Evolutionary conservation across 2,113 vertebrate genomes (phyloP), one percentile per base, ranked within the genome.

Genomic region (Podiceps cristatus): DNA sequence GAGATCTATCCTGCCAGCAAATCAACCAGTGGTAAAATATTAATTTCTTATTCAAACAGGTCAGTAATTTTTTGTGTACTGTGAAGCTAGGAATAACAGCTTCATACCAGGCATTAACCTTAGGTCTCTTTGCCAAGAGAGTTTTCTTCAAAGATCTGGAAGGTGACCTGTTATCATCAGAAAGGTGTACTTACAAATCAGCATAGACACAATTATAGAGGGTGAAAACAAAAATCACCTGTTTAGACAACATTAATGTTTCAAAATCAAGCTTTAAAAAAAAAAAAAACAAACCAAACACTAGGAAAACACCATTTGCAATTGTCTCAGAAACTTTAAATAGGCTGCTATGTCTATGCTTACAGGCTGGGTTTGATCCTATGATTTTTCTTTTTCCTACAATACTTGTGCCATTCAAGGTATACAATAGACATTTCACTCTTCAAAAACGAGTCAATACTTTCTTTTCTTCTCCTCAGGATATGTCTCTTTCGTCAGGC

Each of bases 381-480:
- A 12, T 24, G 64, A 47, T 93, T 94, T 88, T 75, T 7, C 33
- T 86, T 86, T 92, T 40, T 44, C 40, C 15, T 24, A 44, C 44
- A 75, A 62, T 23, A 33, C 58, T 9, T 0, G 2, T 33, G 37
- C 44, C 76, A 81, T 96, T 93, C 69, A 82, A n/a, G 64, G 29
- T 27, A 66, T 53, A 90, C 77, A 93, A 91, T 53, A 94, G 49
- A 31, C 74, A 60, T 90, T 90, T 72, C 50, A 40, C 44, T 72
- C 31, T 79, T 82, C 3, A 5, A 66, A 87, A 72, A 72, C 53
- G 23, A 85, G 33, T 79, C 81, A 95, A 82, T 95, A 83, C 45
- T 93, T 91, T 60, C 69, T 96, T 87, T 95, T 67, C 68, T 59
- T 87, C 59, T 92, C 28, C 75, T 95, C 29, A 89, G 73, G 69